Evolutionary conservation across 2,888 invertebrate species (phyloP), one percentile per base, ranked within the genome.

Genomic region (Eurytoma adleriae): DNA sequence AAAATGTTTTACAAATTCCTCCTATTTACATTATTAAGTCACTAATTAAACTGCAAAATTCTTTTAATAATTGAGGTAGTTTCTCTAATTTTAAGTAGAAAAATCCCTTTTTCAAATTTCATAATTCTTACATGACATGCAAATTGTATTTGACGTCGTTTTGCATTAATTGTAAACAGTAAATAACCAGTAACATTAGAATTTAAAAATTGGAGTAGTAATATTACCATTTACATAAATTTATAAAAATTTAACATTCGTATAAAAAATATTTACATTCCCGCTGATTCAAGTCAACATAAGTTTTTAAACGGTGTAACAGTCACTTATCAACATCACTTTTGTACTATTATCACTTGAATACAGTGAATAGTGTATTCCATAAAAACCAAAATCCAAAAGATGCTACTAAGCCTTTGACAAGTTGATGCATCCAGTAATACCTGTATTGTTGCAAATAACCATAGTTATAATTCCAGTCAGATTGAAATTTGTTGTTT

Each of bases 381-480:
- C 92, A 93, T 1, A 92, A 57, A 3, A 87, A 83, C 86, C 92
- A 93, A 1, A 92, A 67, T 0, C 84, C 84, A 5, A 89, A 85
- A 70, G 92, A 86, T 54, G 87, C 78, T 66, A 86, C 84, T 84
- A 92, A 69, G 2, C 89, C 83, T 84, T 90, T 90, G 67, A 92
- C 87, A 88, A 91, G 86, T 90, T 92, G 91, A 84, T 93, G 92
- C 0, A 93, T 88, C 90, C 92, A 92, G 89, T 92, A 92, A 75
- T 93, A 91, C 85, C 93, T 93, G 91, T 12, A 92, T 92, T 73
- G 76, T n/a, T n/a, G 74, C 88, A 86, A 78, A 88, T 87, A 76
- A 75, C 5, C 5, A 40, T 4, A 5, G 7, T 40, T 40, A 7
- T 5, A 30, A 4, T 30, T 30, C 4, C 4, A 30, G 2, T 30